phyloP scores from a whole-genome alignment of 1,140 invertebrate species.

The Battus philenor region DNA sequence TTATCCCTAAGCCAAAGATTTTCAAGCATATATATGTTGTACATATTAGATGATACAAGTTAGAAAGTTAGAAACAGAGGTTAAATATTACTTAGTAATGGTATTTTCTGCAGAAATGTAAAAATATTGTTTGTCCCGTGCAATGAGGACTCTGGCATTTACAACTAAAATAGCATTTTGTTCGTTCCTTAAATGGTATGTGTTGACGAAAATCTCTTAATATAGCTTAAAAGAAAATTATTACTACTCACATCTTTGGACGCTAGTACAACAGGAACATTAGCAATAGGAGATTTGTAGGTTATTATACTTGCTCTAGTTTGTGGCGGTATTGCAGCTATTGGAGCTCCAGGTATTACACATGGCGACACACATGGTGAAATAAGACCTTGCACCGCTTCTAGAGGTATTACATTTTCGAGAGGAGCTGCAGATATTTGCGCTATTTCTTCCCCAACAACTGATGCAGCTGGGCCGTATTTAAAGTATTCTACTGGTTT shows the following conservation, averaged over 20 bases:
- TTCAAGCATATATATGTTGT: no score
- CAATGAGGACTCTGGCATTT: no score
- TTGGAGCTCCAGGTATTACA: constrained; percentile 35
- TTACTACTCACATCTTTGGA: constrained; percentile 51
- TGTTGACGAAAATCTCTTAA: no score
- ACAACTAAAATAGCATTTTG: no score
- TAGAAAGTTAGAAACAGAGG: no score
- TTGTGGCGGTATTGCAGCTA: constrained; percentile 28
- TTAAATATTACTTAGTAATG: no score
- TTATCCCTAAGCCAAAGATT: no score
- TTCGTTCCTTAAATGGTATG: neutral
- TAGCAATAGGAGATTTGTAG: constrained; percentile 41
- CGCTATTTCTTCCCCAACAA: constrained; percentile 31
- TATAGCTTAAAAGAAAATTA: no score
- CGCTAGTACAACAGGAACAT: constrained; percentile 43
- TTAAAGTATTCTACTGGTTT: constrained; percentile 43
- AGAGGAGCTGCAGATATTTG: constrained; percentile 38
- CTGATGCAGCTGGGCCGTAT: constrained; percentile 34
- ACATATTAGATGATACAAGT: no score
- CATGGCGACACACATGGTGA: constrained; percentile 53
- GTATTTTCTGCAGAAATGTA: no score
- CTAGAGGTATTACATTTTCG: constrained; percentile 28
- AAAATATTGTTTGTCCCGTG: no score
- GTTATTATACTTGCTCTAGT: constrained; percentile 43
- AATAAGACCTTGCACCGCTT: constrained; percentile 31